Evolutionary conservation across 1,140 invertebrate genomes (phyloP), one percentile per base, ranked within the genome.

Genomic region (Trialeurodes vaporariorum): DNA sequence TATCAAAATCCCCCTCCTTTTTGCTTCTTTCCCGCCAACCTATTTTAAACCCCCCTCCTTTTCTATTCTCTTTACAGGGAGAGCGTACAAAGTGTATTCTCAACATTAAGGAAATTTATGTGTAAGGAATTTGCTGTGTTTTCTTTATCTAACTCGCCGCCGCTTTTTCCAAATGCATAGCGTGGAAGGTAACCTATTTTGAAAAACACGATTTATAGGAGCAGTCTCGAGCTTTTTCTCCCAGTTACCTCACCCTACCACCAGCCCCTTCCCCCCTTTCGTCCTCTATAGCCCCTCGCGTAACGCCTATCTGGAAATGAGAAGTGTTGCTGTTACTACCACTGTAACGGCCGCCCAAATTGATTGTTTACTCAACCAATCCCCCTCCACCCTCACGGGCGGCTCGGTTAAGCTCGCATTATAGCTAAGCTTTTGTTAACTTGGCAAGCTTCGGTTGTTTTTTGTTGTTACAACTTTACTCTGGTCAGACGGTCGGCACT

Each of bases 81-180:
- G 34, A 49, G 34, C 34, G 34, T 17, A 17, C 17, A 49, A 49
- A 49, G 34, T 49, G 34, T 49, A 49, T 49, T 49, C 34, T 49
- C 34, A 49, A 49, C 34, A 49, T 49, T 49, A 49, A 49, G 34
- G 34, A 49, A 49, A 49, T 49, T 49, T 49, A 49, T 49, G 34
- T 49, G 34, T 5, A 49, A 5, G 17, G 34, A 49, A 17, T 49
- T 49, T n/a, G n/a, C n/a, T n/a, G n/a, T n/a, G 5, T 17, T 49
- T 49, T 49, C 34, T 49, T 49, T 17, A 49, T 49, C 34, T 17
- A 49, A 17, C 34, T 49, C 34, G 34, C 34, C 17, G 5, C 17
- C 34, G n/a, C n/a, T n/a, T n/a, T n/a, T n/a, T n/a, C n/a, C n/a
- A n/a, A n/a, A n/a, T 17, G 17, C 5, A 49, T 49, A 49, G 5